Evolutionary conservation across 1,140 invertebrate species (phyloP), one percentile per base, ranked within the genome.

Genomic region (Hypothenemus hampei): DNA sequence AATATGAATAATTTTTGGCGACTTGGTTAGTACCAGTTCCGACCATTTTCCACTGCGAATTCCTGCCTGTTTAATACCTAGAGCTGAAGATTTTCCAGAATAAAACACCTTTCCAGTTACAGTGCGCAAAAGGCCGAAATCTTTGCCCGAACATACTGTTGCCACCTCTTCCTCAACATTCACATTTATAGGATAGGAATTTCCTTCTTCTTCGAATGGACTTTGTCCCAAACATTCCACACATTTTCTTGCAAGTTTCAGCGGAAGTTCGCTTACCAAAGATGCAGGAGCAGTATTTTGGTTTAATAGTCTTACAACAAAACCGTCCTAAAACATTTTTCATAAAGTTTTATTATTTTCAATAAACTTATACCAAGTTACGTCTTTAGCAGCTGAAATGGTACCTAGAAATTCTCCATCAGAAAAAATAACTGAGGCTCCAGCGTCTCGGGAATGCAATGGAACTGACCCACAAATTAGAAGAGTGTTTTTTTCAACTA

Each of bases 401-500:
- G 89, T 81, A 60, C 89, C 88, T 43, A 93, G 77, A 72, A 81
- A 78, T 57, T 87, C 82, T n/a, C 89, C 88, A 74, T 93, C 90
- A 60, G 85, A 87, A 69, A 93, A 93, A 65, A 91, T 82, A 4
- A 89, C 83, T 37, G 84, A 83, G 8, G 83, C 75, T 20, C 78
- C 73, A 65, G 77, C 77, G 59, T 82, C 78, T 58, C 75, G 72
- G 37, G 80, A 78, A 58, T 86, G 83, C 16, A 87, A 67, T 31
- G 78, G 76, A n/a, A 84, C 71, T 41, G 81, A 75, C 31, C 77
- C 78, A 47, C 69, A 75, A 29, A 83, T 76, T 58, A 77, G 68
- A 35, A 84, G 68, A 10, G 76, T 77, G 41, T 79, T 77, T 47
- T 77, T 77, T 64, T 84, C 77, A 39, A 83, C 72, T 65, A 81